Evolutionary conservation across 2,888 invertebrate genomes (phyloP), one percentile per base, ranked within the genome.

Genomic region (Metallyticus violacea): DNA sequence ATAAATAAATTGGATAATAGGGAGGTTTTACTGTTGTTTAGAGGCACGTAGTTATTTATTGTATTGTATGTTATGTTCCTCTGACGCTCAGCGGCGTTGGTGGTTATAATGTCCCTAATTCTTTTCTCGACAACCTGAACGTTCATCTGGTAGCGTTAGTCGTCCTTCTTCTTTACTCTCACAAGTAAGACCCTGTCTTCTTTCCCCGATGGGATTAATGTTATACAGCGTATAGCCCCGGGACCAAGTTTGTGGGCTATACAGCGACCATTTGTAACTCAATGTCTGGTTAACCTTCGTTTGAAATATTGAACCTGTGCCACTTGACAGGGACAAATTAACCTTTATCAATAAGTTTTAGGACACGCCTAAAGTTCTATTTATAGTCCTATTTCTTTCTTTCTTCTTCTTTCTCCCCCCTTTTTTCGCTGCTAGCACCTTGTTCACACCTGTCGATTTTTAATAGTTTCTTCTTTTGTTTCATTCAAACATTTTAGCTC

Each of bases 271-370:
- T 81, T 85, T 85, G 85, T 85, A 85, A 85, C 81, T 76, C 76
- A 85, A 81, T 85, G 86, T 86, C 87, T 86, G 85, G 86, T 87
- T 87, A 87, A 80, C 87, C 87, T 87, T 87, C 87, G 62, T 79
- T 85, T 86, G 87, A 87, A 86, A 87, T 87, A 87, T 87, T 86
- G 87, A 82, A 79, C 85, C 87, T 80, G 80, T 29, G 28, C 62
- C 29, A 77, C 85, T 85, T 88, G 88, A 87, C 88, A 88, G 85
- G 83, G 88, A 85, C 85, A 87, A 88, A 88, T 88, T 88, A 87
- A 88, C 88, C 85, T 86, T 87, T 88, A 88, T 88, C 88, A 88
- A 88, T 88, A 88, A 88, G 87, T 82, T 82, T 87, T 86, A 85
- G 77, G 83, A 86, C 84, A 85, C 82, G 86, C 86, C 84, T 83